Base-by-base conservation (phyloP, 2,797 vertebrate genomes). In the Typhlichthys subterraneus region DNA sequence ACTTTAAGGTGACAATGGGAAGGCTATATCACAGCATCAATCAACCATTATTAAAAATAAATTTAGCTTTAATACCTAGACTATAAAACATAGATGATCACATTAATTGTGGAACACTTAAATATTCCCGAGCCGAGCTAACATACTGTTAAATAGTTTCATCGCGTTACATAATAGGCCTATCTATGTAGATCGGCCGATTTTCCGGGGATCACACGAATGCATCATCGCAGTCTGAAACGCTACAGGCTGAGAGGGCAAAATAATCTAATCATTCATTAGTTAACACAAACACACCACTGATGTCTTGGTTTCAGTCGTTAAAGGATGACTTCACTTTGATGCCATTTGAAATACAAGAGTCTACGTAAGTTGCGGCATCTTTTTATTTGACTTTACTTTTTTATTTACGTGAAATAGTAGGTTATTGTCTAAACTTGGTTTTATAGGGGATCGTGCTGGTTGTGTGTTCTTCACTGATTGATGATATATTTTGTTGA, bases 321-420 rank as follows among this genome's bases (percentile, higher is more conserved):
- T 73, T 84, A 82, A 76, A 70, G 72, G 86, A 88, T 81, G 84
- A 87, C 19, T 84, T 86, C 63, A 75, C 67, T 49, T 79, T 87
- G 82, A 89, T 57, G 10, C 85, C 88, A 60, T 85, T 83, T 53
- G 88, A 87, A 76, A 19, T 12, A 0, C 61, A 61, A 53, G 63
- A 69, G 1, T 53, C 83, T 6, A 72, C 12, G 88, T 89, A 46
- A 87, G 88, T 87, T 12, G 11, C 6, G 12, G 51, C 10, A 1
- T 31, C 17, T 31, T 4, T 45, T 59, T 15, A 7, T 29, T 29
- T 29, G 4, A 29, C 23, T 29, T 29, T 29, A 29, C 23, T 29
- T 29, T 29, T 29, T 29, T 29, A 17, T 17, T 17, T 17, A 17
- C 17, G 17, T 11, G 4, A 9, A 15, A 14, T 10, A 57, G 31